Conservation (phyloP, 2,113 vertebrate genomes). For the Phocoena sinus region DNA sequence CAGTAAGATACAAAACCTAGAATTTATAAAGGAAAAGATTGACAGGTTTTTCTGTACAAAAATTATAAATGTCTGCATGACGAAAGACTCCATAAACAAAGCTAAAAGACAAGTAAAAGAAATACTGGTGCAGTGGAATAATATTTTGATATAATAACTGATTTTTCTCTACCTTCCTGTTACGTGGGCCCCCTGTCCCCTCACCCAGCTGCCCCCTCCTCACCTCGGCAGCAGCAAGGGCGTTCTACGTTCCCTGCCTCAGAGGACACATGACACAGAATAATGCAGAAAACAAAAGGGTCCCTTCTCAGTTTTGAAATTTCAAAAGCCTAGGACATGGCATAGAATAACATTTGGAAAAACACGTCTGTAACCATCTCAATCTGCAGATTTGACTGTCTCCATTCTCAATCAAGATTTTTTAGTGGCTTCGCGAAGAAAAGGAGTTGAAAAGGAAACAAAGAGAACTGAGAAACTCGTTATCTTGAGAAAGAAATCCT, state of each 20-base stretch:
- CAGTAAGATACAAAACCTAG: constrained; percentile 66
- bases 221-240: not conserved
- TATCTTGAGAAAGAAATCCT: not conserved
- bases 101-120: constrained; percentile 60
- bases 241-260: not conserved
- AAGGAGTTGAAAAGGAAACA: not conserved
- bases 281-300: constrained; percentile 3
- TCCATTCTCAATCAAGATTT: not conserved
- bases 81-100: constrained; percentile 71
- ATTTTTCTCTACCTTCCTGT: not conserved
- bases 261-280: constrained; percentile 21
- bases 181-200: not conserved
- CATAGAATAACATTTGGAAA: constrained; percentile 31
- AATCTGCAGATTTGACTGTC: not conserved
- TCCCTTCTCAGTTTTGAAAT: constrained; percentile 17
- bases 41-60: constrained; percentile 64
- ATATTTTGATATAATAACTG: constrained; percentile 52
- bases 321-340: constrained; percentile 16
- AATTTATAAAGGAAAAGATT: constrained; percentile 69
- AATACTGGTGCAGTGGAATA: not conserved
- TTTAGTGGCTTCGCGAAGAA: not conserved
- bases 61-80: constrained; percentile 67
- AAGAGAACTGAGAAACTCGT: not conserved
- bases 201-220: not conserved
- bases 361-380: not conserved